Percentiles rank a stretch among this genome's conserved stretches.
phyloP scores from a whole-genome alignment of 2,797 vertebrate genomes.

The Morus bassanus region DNA sequence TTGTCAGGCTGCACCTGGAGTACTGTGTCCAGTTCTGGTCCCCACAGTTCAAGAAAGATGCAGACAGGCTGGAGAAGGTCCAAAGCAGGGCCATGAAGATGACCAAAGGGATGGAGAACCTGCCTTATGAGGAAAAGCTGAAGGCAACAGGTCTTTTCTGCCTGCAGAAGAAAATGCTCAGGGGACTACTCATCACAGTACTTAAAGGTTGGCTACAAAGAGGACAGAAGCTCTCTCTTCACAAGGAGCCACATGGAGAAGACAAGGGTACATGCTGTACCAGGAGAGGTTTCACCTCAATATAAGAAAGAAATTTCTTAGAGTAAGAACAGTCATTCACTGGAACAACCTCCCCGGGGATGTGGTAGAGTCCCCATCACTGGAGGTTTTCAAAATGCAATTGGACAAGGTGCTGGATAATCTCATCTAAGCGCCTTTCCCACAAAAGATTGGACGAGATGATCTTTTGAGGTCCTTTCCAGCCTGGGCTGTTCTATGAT shows the following conservation, averaged over 20 bases:
- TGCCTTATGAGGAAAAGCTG: neutral
- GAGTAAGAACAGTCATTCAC: neutral
- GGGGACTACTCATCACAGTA: neutral
- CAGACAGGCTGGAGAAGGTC: neutral
- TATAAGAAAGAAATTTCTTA: neutral
- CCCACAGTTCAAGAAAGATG: neutral
- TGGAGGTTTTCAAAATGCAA: neutral
- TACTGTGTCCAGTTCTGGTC: neutral
- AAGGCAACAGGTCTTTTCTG: neutral
- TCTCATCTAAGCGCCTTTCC: neutral
- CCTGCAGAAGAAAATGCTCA: neutral
- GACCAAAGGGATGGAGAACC: neutral
- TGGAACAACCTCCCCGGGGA: neutral
- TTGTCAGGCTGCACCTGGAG: neutral
- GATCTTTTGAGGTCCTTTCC: neutral
- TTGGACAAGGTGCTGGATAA: neutral
- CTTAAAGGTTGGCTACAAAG: neutral
- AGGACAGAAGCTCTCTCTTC: neutral
- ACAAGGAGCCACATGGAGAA: neutral
- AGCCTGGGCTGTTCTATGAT: neutral
- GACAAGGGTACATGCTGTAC: neutral
- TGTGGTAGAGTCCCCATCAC: accelerated
- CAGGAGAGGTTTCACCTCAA: neutral
- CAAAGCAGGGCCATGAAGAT: neutral
- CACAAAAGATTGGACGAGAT: neutral